Evolutionary conservation across 2,888 invertebrate species (phyloP).

Genomic region (Coleophora deauratella): DNA sequence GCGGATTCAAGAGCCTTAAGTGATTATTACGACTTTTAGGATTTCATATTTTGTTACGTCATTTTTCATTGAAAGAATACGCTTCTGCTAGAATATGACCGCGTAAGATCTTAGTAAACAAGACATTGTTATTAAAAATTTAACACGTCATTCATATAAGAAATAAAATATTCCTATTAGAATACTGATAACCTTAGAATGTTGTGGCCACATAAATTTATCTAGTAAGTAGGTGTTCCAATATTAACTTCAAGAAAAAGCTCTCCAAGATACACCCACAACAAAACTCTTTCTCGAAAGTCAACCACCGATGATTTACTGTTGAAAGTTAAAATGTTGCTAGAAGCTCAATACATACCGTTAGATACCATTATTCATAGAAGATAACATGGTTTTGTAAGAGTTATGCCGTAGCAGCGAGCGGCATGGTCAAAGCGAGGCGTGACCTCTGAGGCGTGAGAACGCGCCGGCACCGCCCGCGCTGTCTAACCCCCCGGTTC

Average conservation of each 20-base stretch:
- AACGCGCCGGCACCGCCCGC: constrained; percentile 49
- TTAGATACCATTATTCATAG: not conserved
- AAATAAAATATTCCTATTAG: too few species aligned
- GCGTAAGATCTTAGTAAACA: too few species aligned
- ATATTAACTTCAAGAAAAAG: too few species aligned
- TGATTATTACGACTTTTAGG: constrained; percentile 8
- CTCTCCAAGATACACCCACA: not conserved
- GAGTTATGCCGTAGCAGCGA: constrained; percentile 10
- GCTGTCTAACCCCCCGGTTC: constrained; percentile 24
- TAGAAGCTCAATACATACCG: not conserved
- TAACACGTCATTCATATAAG: too few species aligned
- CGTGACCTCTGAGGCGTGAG: constrained; percentile 70
- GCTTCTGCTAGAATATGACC: too few species aligned
- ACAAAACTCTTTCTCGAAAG: not conserved
- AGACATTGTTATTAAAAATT: too few species aligned
- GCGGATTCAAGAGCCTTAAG: constrained; percentile 3
- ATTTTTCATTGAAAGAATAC: constrained; percentile 5
- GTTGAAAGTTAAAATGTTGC: constrained; percentile 4
- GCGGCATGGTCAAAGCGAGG: constrained; percentile 63
- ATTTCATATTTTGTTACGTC: constrained; percentile 12
- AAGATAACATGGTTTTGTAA: not conserved
- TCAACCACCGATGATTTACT: too few species aligned
- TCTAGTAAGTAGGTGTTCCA: too few species aligned
- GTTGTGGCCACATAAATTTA: too few species aligned
- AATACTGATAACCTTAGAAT: too few species aligned